Evolutionary conservation across 30 jellyfish, hydroid and myxozoan genomes (phyloP).

Genomic region (Hydractinia symbiolongicarpus): DNA sequence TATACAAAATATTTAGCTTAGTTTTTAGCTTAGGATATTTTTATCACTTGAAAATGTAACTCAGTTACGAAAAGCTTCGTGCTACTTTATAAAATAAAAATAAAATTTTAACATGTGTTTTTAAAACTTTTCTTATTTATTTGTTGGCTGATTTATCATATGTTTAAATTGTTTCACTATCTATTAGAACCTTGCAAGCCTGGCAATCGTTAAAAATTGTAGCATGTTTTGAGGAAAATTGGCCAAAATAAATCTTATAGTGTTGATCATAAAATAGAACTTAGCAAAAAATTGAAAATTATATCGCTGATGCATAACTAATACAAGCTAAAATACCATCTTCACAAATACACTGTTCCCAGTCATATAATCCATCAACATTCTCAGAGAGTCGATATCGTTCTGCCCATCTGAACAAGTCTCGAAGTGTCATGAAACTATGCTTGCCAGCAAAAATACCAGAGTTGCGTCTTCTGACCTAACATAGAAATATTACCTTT

Average conservation of each 20-base stretch:
- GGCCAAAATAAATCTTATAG: background rate
- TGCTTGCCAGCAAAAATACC: constrained; percentile 98
- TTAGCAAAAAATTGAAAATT: background rate
- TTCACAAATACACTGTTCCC: constrained; percentile 96
- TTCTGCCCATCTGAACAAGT: constrained; percentile 95
- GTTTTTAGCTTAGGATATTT: no score
- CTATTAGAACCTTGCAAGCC: background rate
- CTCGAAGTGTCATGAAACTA: constrained; percentile 92
- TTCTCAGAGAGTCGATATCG: constrained; percentile 71
- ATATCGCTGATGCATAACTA: no score
- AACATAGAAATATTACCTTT: background rate
- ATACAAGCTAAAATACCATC: constrained; percentile 49
- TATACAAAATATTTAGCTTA: no score
- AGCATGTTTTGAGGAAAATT: background rate
- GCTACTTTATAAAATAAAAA: no score
- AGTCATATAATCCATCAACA: constrained; percentile 52
- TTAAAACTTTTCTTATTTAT: no score
- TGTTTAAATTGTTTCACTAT: background rate
- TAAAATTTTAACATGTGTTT: no score
- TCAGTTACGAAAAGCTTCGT: no score
- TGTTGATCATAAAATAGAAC: background rate
- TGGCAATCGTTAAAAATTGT: background rate
- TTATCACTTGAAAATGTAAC: no score
- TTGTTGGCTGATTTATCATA: no score
- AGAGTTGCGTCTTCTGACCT: constrained; percentile 66